Conservation (phyloP, 2,113 vertebrate species). For the Erythrolamprus reginae region DNA sequence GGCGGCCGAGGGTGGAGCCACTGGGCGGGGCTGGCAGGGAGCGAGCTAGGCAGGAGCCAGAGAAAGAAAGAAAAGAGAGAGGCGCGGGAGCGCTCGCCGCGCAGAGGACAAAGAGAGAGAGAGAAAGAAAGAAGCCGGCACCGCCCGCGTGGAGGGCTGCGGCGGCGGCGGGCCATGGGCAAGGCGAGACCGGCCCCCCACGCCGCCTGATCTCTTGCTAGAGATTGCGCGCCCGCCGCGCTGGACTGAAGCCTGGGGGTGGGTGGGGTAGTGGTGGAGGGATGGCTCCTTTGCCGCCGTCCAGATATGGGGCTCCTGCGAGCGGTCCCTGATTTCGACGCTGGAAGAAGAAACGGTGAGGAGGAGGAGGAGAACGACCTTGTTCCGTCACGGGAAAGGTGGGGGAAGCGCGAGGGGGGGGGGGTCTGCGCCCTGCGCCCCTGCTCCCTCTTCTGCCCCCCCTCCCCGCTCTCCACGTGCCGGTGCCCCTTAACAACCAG, state of each 20-base stretch:
- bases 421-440: neutral
- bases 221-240: neutral
- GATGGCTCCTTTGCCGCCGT: neutral
- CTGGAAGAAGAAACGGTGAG: constrained; percentile 15
- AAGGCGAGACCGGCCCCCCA: neutral
- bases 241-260: neutral
- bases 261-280: neutral
- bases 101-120: neutral
- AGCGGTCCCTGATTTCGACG: neutral
- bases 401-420: neutral
- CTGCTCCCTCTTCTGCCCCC: neutral
- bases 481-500: neutral
- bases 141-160: constrained; percentile 1
- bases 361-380: neutral
- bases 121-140: neutral
- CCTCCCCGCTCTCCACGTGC: neutral
- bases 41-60: neutral
- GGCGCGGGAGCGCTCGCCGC: neutral
- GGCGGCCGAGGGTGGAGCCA: neutral
- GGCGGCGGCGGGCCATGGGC: neutral
- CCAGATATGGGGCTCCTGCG: neutral
- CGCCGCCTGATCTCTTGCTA: neutral
- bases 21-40: neutral
- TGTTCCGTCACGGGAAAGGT: neutral
- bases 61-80: neutral